Evolutionary conservation across 2,797 vertebrate genomes (phyloP), one percentile per base, ranked within the genome.

Genomic region (Centropyge bicolor): DNA sequence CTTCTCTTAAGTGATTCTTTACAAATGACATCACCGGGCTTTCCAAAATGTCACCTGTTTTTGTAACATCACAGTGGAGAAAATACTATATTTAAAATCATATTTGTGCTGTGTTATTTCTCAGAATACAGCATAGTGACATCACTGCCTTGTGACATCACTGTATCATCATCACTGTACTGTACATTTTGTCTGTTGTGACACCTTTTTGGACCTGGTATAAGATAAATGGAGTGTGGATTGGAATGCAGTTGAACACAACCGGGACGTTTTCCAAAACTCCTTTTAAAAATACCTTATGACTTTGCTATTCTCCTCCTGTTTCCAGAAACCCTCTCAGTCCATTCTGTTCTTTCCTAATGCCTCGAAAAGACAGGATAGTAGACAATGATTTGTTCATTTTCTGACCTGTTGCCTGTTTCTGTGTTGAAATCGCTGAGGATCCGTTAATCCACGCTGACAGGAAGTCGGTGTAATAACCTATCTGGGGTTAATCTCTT

Each of bases 211-310:
- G 36, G 52, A 61, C 62, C 52, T 19, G 8, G 4, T 57, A 5
- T 43, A 22, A 45, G 13, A 38, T 36, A 8, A 76, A 62, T 13
- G 63, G n/a, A 69, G 38, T 49, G 24, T 54, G 69, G 41, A 22
- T 5, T 2, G 72, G 59, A 71, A 56, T 74, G 70, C 20, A 3
- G 12, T 41, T n/a, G 52, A 45, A 38, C 65, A 35, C 56, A 57
- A 0, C 57, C 57, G 76, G 79, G 81, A 87, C 62, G 17, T 70
- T 49, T 61, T 80, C 78, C 83, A 81, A 73, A 60, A 70, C 65
- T 84, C 74, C 76, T 82, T 61, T 83, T 49, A 78, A n/a, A 48
- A 22, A 63, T 20, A 6, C 45, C 14, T 61, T 51, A 45, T 5
- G 40, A 36, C 56, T 66, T 19, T 5, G 1, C 13, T 31, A 36